A percentile compares a stretch with the other conserved stretches of the same genome.
These are phyloP conservation scores for Ursus arctos DNA, from an alignment of 2,113 vertebrate species.

Conservation along the genomic window DNA sequence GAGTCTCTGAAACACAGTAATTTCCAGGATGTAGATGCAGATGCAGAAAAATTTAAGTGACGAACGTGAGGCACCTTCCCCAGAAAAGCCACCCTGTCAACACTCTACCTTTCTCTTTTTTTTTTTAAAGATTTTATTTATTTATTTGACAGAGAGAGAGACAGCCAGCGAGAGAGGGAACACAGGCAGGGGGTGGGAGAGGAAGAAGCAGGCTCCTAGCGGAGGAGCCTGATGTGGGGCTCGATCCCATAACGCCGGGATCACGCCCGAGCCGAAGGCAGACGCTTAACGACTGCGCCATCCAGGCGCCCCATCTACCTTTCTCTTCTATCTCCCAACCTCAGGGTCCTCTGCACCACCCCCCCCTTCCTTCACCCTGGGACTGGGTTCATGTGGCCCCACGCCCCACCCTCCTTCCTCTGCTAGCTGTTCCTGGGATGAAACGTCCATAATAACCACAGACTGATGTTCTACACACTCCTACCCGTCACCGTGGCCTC, in stretches of 20 bases:
- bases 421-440: background rate
- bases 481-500: background rate
- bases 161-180: too few species aligned
- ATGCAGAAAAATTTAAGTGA: background rate
- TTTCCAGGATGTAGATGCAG: background rate
- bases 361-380: background rate
- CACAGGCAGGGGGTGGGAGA: too few species aligned
- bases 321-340: background rate
- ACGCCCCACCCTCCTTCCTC: background rate
- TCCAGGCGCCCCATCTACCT: too few species aligned
- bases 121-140: too few species aligned
- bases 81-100: background rate
- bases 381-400: too few species aligned
- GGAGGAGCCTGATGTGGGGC: too few species aligned
- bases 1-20: conserved; percentile 87
- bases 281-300: too few species aligned
- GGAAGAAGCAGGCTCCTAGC: too few species aligned
- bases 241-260: too few species aligned
- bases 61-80: background rate
- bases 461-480: background rate
- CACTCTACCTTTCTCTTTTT: background rate
- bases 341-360: background rate
- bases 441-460: background rate
- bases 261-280: too few species aligned
- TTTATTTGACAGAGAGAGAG: too few species aligned